These are phyloP conservation scores for Nasonia oneida DNA, from an alignment of 2,888 invertebrate species.

Conservation along the genomic window DNA sequence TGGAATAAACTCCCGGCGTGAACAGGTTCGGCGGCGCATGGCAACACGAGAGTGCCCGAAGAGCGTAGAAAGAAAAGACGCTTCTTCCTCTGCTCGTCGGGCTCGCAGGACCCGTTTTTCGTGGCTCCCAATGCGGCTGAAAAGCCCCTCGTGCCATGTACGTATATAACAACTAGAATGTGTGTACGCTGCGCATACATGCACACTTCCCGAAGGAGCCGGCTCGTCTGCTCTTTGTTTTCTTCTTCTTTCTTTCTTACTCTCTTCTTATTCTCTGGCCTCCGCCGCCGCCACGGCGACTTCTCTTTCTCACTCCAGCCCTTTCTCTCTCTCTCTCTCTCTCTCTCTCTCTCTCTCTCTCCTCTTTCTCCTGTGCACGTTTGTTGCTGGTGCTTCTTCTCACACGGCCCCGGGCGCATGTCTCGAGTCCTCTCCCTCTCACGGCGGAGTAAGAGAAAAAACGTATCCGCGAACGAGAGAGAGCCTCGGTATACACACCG, in stretches of 20 bases:
- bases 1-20: background rate
- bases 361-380: background rate
- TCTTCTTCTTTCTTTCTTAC: slow-evolving; percentile 32
- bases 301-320: background rate
- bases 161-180: background rate
- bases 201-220: slow-evolving; percentile 9
- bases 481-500: background rate
- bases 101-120: slow-evolving; percentile 44
- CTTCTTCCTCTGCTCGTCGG: background rate
- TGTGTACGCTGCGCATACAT: background rate
- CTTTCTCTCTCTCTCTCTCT: background rate
- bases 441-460: slow-evolving; percentile 23
- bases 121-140: slow-evolving; percentile 10
- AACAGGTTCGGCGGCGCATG: background rate
- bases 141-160: background rate
- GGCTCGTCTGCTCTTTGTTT: slow-evolving; percentile 41
- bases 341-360: slow-evolving; percentile 7
- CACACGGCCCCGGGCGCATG: slow-evolving; percentile 7
- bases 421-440: slow-evolving; percentile 30
- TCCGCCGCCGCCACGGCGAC: background rate
- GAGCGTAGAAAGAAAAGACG: background rate
- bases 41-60: background rate
- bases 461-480: background rate
- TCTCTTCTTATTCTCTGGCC: slow-evolving; percentile 38
- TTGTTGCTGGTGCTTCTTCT: slow-evolving; percentile 36